Evolutionary conservation across 2,888 invertebrate genomes (phyloP).

Genomic region (Tupiocoris notatus): DNA sequence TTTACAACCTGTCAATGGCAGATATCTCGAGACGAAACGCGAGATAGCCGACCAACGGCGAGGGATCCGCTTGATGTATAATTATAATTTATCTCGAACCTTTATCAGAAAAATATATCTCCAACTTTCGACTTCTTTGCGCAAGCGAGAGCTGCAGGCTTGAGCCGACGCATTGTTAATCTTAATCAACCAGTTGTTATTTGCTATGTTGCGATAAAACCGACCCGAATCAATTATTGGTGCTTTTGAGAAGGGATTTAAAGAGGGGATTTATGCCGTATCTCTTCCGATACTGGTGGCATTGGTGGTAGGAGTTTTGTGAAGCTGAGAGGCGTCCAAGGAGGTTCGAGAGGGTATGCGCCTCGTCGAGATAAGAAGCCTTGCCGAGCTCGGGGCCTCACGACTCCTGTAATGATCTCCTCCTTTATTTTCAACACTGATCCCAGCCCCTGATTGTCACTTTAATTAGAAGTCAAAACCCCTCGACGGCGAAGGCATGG

Average conservation of each 20-base stretch:
- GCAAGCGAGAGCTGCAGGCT: not conserved
- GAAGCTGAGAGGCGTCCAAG: not conserved
- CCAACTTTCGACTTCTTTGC: constrained; percentile 10
- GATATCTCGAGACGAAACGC: not conserved
- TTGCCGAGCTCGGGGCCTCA: constrained; percentile 32
- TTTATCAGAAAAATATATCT: not conserved
- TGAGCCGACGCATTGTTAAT: constrained; percentile 24
- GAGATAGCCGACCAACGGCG: not conserved
- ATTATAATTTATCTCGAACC: not conserved
- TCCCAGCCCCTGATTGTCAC: constrained; percentile 42
- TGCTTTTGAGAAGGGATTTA: not conserved
- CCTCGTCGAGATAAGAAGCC: constrained; percentile 24
- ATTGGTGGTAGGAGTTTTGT: not conserved
- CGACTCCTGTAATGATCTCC: constrained; percentile 45
- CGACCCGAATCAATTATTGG: constrained; percentile 42
- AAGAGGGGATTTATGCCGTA: not conserved
- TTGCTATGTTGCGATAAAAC: constrained; percentile 39
- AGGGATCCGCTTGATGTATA: not conserved
- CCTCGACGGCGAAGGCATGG: constrained; percentile 1
- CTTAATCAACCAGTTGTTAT: constrained; percentile 44
- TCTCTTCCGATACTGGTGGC: not conserved
- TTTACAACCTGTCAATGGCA: not conserved
- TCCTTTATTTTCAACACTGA: constrained; percentile 46
- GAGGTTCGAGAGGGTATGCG: constrained; percentile 6
- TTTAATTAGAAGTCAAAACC: constrained; percentile 43